A percentile compares a stretch with the other conserved stretches of the same genome.
These are phyloP conservation scores for Astyanax mexicanus DNA, from an alignment of 2,797 vertebrate genomes.

Conservation along the genomic window DNA sequence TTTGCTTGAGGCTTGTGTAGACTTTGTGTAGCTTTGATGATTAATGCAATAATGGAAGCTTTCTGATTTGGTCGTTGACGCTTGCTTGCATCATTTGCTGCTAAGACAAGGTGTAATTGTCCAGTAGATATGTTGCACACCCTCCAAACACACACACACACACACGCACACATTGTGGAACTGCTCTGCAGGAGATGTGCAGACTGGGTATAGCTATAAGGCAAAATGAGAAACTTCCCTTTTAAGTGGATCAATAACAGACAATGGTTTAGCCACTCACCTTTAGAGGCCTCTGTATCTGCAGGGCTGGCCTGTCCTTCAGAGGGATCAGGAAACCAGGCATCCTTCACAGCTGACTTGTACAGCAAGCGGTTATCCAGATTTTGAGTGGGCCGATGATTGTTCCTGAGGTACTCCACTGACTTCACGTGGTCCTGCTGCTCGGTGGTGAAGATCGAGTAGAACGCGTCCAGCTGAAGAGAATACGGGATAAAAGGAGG, in stretches of 20 bases:
- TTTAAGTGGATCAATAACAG: neutral
- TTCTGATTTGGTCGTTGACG: too few relatives aligned
- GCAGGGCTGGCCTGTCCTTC: constrained; percentile 86
- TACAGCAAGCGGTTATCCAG: constrained; percentile 87
- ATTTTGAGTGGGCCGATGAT: constrained; percentile 90
- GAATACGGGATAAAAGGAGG: constrained; percentile 27
- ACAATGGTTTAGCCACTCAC: constrained; percentile 71
- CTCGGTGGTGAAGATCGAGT: constrained; percentile 98
- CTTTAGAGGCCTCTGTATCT: constrained; percentile 92
- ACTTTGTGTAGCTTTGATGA: too few relatives aligned
- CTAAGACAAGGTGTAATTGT: neutral
- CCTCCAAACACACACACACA: too few relatives aligned
- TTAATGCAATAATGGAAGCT: too few relatives aligned
- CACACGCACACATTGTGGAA: too few relatives aligned
- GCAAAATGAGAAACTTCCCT: too few relatives aligned
- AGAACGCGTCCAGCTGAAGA: constrained; percentile 94
- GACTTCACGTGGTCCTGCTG: constrained; percentile 99
- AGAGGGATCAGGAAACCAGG: constrained; percentile 88
- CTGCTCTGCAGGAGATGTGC: too few relatives aligned
- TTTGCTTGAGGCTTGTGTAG: too few relatives aligned
- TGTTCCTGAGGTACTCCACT: constrained; percentile 96
- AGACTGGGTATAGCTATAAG: too few relatives aligned
- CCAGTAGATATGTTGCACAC: neutral
- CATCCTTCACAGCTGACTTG: constrained; percentile 93
- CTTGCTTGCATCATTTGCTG: too few relatives aligned